Evolutionary conservation across 2,888 invertebrate genomes (phyloP).

Genomic region (Plusia festucae): DNA sequence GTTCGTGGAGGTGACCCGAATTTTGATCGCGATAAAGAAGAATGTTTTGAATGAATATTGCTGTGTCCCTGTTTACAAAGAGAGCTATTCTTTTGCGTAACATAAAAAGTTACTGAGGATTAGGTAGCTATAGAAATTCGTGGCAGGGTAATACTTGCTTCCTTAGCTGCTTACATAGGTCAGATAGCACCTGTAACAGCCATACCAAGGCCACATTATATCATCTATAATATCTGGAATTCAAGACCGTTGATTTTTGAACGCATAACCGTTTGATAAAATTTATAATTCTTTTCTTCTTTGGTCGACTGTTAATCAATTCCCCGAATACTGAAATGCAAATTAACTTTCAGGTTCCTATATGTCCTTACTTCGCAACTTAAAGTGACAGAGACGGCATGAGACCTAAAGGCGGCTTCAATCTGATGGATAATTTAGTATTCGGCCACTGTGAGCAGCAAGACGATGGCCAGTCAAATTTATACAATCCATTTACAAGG

Average conservation of each 20-base stretch:
- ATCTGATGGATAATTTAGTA: too few species aligned
- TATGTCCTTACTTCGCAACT: too few species aligned
- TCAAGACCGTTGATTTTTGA: neutral
- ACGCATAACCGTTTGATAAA: too few species aligned
- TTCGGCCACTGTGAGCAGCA: too few species aligned
- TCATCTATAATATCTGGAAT: neutral
- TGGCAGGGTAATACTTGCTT: neutral
- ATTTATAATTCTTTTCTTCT: too few species aligned
- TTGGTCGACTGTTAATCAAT: too few species aligned
- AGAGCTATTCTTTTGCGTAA: slow-evolving; percentile 10
- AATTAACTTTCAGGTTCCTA: too few species aligned
- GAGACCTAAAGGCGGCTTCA: too few species aligned
- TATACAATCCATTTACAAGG: too few species aligned
- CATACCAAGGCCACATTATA: neutral
- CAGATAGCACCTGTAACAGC: slow-evolving; percentile 2
- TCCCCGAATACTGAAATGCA: too few species aligned
- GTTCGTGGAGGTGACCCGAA: slow-evolving; percentile 50
- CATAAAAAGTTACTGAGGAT: slow-evolving; percentile 8
- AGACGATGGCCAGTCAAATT: too few species aligned
- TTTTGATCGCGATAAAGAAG: slow-evolving; percentile 48
- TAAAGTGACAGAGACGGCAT: too few species aligned
- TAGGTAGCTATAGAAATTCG: neutral
- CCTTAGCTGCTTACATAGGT: neutral
- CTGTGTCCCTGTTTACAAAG: slow-evolving; percentile 35
- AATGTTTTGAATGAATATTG: slow-evolving; percentile 42